phyloP scores from a whole-genome alignment of 2,888 invertebrate species.

The Belgica antarctica region DNA sequence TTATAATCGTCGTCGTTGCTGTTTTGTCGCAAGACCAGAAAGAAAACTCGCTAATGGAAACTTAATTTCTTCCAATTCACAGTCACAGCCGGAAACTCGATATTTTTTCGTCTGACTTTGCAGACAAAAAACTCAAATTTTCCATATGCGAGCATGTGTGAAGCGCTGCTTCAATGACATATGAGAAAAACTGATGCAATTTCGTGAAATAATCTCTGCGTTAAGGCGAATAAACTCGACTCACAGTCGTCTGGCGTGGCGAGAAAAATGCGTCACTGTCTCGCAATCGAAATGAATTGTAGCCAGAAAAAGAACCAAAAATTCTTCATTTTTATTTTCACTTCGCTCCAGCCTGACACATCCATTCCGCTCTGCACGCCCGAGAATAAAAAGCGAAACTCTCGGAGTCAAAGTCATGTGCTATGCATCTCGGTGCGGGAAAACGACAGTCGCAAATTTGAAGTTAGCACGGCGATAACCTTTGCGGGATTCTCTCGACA shows the following conservation, averaged over 20 bases:
- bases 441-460: not conserved
- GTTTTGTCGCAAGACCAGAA: not conserved
- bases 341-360: not conserved
- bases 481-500: not conserved
- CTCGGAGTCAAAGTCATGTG: not conserved
- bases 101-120: slow-evolving; percentile 23
- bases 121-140: not conserved
- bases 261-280: slow-evolving; percentile 32
- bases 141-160: not conserved
- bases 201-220: not conserved
- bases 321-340: not conserved
- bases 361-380: not conserved
- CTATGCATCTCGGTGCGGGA: slow-evolving; percentile 5
- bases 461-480: not conserved
- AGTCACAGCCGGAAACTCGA: slow-evolving; percentile 12
- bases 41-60: slow-evolving; percentile 28
- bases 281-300: slow-evolving; percentile 5
- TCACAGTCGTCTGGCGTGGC: not conserved
- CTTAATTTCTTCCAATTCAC: slow-evolving; percentile 27
- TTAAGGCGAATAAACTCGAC: not conserved
- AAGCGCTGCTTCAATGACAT: not conserved
- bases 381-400: too few species aligned
- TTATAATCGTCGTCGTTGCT: not conserved
- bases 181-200: slow-evolving; percentile 5
- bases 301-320: slow-evolving; percentile 21